A percentile compares a stretch with the other conserved stretches of the same genome.
Conservation (phyloP, 2,888 invertebrate species). For the Coenonympha arcania region DNA sequence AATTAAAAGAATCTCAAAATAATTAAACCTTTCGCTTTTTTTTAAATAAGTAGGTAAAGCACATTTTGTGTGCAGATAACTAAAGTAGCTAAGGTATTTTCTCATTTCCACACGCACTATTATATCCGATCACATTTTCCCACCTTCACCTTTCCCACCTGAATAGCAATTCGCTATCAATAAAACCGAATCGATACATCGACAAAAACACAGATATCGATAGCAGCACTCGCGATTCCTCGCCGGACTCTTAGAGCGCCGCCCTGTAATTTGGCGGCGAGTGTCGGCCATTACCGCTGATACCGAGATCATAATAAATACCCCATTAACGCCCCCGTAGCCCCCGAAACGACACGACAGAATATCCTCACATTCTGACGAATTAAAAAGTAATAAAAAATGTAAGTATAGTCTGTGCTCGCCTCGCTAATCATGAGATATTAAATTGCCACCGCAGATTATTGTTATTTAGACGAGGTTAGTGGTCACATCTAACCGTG, state of each 20-base stretch:
- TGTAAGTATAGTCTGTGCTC: slow-evolving; percentile 9
- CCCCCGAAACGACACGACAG: slow-evolving; percentile 65
- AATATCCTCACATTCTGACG: slow-evolving; percentile 23
- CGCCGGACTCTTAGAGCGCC: slow-evolving; percentile 59
- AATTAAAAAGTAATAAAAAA: slow-evolving; percentile 16
- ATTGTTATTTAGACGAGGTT: not conserved
- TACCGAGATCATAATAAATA: slow-evolving; percentile 75
- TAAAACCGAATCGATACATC: slow-evolving; percentile 20
- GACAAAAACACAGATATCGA: slow-evolving; percentile 45
- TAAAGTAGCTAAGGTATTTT: too few relatives aligned
- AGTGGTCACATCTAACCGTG: not conserved
- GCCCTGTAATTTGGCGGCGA: slow-evolving; percentile 75
- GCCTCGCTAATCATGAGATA: slow-evolving; percentile 8
- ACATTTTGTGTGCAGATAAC: too few relatives aligned
- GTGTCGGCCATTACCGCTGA: slow-evolving; percentile 73
- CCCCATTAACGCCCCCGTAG: slow-evolving; percentile 72
- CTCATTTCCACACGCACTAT: too few relatives aligned
- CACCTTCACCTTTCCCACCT: not conserved
- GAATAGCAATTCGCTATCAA: slow-evolving; percentile 10
- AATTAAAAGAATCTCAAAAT: too few relatives aligned
- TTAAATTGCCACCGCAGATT: slow-evolving; percentile 5
- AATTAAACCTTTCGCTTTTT: too few relatives aligned
- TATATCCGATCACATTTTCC: too few relatives aligned
- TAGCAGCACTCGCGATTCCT: slow-evolving; percentile 51
- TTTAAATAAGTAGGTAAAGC: too few relatives aligned